These are phyloP conservation scores for Holcopasites calliopsidis DNA, from an alignment of 1,140 invertebrate species.

Conservation along the genomic window DNA sequence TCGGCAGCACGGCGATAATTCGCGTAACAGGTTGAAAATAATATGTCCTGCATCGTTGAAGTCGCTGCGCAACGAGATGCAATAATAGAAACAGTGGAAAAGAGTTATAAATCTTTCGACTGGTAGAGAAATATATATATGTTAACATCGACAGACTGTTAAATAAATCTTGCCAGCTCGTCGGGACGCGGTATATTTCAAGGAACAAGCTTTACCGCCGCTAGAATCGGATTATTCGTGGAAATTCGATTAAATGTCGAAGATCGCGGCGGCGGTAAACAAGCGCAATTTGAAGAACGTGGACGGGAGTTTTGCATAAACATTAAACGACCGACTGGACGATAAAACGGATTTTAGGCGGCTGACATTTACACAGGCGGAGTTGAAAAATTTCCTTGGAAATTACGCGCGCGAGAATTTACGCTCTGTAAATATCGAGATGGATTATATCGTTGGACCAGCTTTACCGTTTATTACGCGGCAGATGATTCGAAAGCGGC, in stretches of 20 bases:
- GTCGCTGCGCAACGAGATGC: neutral
- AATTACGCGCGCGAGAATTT: neutral
- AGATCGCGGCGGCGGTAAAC: neutral
- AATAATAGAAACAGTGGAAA: no score
- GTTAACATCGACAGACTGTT: neutral
- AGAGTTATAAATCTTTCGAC: neutral
- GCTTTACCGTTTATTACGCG: neutral
- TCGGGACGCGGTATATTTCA: neutral
- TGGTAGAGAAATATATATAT: neutral
- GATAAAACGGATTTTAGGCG: neutral
- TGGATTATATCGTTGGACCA: neutral
- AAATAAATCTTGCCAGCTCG: neutral
- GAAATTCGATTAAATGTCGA: conserved; percentile 7
- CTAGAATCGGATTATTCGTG: neutral
- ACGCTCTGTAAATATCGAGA: neutral
- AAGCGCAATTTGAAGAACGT: neutral
- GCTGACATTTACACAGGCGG: neutral
- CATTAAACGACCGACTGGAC: neutral
- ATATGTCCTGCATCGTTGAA: neutral
- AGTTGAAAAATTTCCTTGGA: neutral
- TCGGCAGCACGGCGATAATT: conserved; percentile 64
- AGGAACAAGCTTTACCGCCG: conserved; percentile 8
- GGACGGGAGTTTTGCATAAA: neutral
- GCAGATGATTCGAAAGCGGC: conserved; percentile 5
- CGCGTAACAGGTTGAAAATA: conserved; percentile 37